Conservation (phyloP, 2,113 vertebrate species). For the Poeciliopsis occidentalis region DNA sequence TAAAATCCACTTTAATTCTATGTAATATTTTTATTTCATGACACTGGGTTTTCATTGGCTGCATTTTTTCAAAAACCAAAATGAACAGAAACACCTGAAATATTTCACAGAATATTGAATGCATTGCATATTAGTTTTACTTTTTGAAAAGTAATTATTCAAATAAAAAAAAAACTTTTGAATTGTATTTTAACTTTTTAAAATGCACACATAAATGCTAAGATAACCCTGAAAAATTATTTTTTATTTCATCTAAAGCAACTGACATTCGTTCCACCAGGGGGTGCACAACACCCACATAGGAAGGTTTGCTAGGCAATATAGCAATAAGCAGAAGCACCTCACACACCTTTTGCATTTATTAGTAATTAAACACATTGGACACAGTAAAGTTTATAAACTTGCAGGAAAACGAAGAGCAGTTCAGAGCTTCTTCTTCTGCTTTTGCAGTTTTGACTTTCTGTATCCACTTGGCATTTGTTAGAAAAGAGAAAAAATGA, state of each 20-base stretch:
- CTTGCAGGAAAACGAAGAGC: too few species aligned
- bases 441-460: background rate
- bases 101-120: too few species aligned
- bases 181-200: background rate
- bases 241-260: background rate
- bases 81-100: too few species aligned
- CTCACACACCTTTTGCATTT: background rate
- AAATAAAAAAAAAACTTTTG: background rate
- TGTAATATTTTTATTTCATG: too few species aligned
- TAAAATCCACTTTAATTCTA: too few species aligned
- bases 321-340: background rate
- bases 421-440: background rate
- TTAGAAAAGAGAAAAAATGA: background rate
- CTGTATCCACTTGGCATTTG: background rate
- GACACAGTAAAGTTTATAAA: background rate
- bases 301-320: background rate
- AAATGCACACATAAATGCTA: background rate
- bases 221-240: background rate
- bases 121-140: too few species aligned
- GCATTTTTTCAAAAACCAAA: too few species aligned
- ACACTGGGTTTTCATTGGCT: too few species aligned
- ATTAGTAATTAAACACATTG: background rate
- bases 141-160: background rate
- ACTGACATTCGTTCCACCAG: constrained; percentile 47
- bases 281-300: constrained; percentile 37